phyloP scores from a whole-genome alignment of 2,113 vertebrate species.

The Proterorhinus semilunaris region DNA sequence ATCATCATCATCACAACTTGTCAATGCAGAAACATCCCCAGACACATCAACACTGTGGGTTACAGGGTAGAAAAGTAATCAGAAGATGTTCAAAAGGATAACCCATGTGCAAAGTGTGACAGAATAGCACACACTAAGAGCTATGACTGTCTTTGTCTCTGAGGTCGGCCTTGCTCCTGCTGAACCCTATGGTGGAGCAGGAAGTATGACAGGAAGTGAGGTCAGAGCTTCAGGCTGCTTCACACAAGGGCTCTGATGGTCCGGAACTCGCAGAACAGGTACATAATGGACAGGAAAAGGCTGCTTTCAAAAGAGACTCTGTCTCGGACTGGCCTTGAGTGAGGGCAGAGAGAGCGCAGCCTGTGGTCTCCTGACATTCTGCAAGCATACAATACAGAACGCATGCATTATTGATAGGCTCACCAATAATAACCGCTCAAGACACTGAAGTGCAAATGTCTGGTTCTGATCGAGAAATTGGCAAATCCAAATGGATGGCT shows the following conservation, averaged over 20 bases:
- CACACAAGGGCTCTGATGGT: conserved; percentile 49
- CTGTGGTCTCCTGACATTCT: conserved; percentile 36
- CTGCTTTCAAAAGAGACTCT: conserved; percentile 34
- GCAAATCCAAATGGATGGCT: too few species aligned
- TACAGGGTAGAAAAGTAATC: too few species aligned
- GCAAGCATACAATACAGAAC: conserved; percentile 34
- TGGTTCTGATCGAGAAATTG: too few species aligned
- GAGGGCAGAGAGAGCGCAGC: conserved; percentile 17
- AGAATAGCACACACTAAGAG: too few species aligned
- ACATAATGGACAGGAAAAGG: conserved; percentile 57
- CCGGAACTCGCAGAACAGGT: conserved; percentile 51
- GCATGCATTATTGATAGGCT: conserved; percentile 56
- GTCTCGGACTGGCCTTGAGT: conserved; percentile 5
- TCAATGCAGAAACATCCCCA: too few species aligned
- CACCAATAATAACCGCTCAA: conserved; percentile 20
- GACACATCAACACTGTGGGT: too few species aligned
- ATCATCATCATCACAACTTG: too few species aligned
- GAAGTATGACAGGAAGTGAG: conserved; percentile 63
- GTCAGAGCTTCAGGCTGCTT: conserved; percentile 39
- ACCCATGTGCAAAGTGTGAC: too few species aligned
- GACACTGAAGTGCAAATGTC: neutral
- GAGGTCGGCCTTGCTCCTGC: neutral
- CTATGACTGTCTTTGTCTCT: too few species aligned
- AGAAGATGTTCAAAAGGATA: too few species aligned
- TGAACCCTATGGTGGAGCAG: conserved; percentile 31